Evolutionary conservation across 2,797 vertebrate species (phyloP).

Genomic region (Molossus molossus): DNA sequence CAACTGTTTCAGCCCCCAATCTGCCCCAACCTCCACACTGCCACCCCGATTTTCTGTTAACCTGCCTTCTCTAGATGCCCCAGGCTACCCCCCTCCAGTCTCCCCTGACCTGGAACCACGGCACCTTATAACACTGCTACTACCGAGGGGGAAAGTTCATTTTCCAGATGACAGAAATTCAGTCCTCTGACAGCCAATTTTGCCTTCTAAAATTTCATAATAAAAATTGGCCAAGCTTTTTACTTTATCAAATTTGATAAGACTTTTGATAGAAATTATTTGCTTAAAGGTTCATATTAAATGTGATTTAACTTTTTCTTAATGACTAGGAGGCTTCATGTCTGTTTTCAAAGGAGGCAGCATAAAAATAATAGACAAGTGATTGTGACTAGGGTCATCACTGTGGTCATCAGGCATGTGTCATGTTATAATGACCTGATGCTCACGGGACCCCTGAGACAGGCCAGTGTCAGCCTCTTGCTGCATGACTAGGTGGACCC

Average conservation of each 20-base stretch:
- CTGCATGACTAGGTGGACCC: neutral
- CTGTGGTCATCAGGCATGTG: no score
- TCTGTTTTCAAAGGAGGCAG: constrained; percentile 27
- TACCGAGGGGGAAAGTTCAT: neutral
- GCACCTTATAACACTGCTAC: no score
- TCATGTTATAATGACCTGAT: neutral
- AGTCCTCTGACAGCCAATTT: neutral
- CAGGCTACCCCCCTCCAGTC: no score
- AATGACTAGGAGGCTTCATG: neutral
- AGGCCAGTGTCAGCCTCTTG: neutral
- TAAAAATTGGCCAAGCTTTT: neutral
- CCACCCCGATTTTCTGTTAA: neutral
- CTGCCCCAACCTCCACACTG: neutral
- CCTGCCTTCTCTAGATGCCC: neutral
- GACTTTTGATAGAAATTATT: neutral
- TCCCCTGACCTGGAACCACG: neutral
- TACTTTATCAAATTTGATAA: neutral
- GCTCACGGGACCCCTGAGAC: neutral
- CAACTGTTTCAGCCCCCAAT: neutral
- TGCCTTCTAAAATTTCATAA: neutral
- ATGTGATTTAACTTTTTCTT: neutral
- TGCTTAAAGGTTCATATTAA: neutral
- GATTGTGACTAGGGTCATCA: neutral
- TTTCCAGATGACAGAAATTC: neutral
- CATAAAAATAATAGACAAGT: neutral